phyloP scores from a whole-genome alignment of 2,888 invertebrate species.

The Neoscelio sp. region DNA sequence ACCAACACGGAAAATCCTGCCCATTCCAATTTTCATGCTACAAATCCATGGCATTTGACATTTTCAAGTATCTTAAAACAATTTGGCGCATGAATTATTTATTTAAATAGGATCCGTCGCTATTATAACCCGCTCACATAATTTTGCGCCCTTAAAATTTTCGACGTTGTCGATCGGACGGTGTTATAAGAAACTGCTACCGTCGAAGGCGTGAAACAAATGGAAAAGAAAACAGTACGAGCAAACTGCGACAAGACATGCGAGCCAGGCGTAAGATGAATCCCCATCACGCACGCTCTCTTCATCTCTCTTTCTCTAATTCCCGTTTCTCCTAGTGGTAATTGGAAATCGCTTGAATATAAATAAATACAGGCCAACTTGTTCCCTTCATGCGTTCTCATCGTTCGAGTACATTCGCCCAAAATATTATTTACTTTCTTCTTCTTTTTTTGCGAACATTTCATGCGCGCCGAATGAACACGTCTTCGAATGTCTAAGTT shows the following conservation, averaged over 20 bases:
- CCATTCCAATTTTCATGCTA: slow-evolving; percentile 6
- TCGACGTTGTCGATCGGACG: slow-evolving; percentile 37
- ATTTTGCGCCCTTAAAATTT: slow-evolving; percentile 45
- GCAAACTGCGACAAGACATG: slow-evolving; percentile 81
- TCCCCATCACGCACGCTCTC: slow-evolving; percentile 79
- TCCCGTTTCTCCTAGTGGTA: slow-evolving; percentile 67
- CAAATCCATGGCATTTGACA: slow-evolving; percentile 11
- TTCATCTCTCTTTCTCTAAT: slow-evolving; percentile 38
- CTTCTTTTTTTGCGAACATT: background rate
- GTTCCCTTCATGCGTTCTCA: slow-evolving; percentile 21
- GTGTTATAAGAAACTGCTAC: slow-evolving; percentile 69
- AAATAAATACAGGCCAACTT: slow-evolving; percentile 42
- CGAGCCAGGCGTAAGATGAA: slow-evolving; percentile 77
- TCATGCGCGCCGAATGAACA: slow-evolving; percentile 17
- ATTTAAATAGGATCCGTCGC: slow-evolving; percentile 44
- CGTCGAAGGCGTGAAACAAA: slow-evolving; percentile 76
- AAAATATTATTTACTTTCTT: slow-evolving; percentile 41
- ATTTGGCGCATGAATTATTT: slow-evolving; percentile 59
- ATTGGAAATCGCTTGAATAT: slow-evolving; percentile 75
- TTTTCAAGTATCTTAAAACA: slow-evolving; percentile 47
- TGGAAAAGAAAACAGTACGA: slow-evolving; percentile 69
- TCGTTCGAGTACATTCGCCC: slow-evolving; percentile 42
- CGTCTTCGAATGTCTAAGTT: slow-evolving; percentile 17
- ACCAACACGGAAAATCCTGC: slow-evolving; percentile 6
- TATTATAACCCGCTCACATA: slow-evolving; percentile 47